A percentile compares a stretch with the other conserved stretches of the same genome.
Evolutionary conservation across 2,888 invertebrate species (phyloP).

Genomic region (Actias luna): DNA sequence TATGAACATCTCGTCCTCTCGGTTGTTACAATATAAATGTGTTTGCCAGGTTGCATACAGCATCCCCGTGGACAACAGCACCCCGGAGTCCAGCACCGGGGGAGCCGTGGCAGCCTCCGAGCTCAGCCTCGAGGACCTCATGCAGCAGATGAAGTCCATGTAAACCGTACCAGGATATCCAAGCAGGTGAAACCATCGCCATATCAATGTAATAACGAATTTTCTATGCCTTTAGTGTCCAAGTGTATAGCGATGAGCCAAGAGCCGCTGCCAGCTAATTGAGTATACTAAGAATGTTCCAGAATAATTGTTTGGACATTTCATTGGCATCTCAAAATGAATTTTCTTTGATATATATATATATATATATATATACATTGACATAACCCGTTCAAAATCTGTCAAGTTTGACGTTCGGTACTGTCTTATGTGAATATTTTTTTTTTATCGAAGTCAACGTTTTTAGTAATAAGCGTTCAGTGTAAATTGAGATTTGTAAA

Average conservation of each 20-base stretch:
- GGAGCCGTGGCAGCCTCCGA: slow-evolving; percentile 77
- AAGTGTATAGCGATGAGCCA: not conserved
- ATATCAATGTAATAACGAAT: slow-evolving; percentile 4
- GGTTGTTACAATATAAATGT: too few relatives aligned
- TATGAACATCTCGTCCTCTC: too few relatives aligned
- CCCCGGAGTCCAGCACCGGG: slow-evolving; percentile 67
- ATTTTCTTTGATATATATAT: not conserved
- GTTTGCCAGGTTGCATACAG: slow-evolving; percentile 86
- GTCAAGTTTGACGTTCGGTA: too few relatives aligned
- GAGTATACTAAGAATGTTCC: not conserved
- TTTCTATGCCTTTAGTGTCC: not conserved
- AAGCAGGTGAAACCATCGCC: not conserved
- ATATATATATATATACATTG: too few relatives aligned
- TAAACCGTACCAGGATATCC: slow-evolving; percentile 60
- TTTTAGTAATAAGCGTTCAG: too few relatives aligned
- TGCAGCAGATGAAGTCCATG: slow-evolving; percentile 95
- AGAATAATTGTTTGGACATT: not conserved
- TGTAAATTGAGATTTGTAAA: too few relatives aligned
- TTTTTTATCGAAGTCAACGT: too few relatives aligned
- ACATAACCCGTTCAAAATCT: too few relatives aligned
- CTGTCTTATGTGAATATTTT: too few relatives aligned
- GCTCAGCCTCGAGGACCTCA: slow-evolving; percentile 92
- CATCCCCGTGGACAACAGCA: slow-evolving; percentile 76
- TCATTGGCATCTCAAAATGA: not conserved
- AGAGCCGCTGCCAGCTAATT: not conserved